Base-by-base conservation (phyloP, 2,888 invertebrate species). In the Rotaria magnacalcarata region DNA sequence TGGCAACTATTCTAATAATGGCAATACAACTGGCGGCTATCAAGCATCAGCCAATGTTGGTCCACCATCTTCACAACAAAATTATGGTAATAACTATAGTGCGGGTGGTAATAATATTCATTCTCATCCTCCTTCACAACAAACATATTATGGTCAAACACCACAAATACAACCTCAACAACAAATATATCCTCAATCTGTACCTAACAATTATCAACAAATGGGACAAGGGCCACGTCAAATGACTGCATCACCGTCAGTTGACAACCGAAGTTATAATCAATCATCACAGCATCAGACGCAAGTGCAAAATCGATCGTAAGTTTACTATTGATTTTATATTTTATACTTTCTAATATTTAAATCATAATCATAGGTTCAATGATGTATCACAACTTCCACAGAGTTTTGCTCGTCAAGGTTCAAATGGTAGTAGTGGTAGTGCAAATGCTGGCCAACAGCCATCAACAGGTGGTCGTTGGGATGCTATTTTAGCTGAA, bases 401-500 rank as follows among this genome's bases (percentile, higher is more conserved):
- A 67, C 67, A 67, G 19, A 67, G 2, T 19, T 41, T 34, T 67
- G 0, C 19, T 67, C 67, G 67, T 19, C 67, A 67, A 34, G 14
- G 27, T 34, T 7, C 34, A 14, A 34, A 3, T 67, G 19, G 34
- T 67, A n/a, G 56, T 67, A 34, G 16, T 67, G 16, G 67, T 34
- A 19, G 56, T 24, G 56, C 7, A n/a, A 67, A 16, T 67, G 34
- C 6, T 16, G 27, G 27, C 34, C 67, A 67, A 67, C 67, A 67
- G 34, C 14, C 34, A 34, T 41, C 67, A 16, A 4, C 67, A 67
- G 34, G 67, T 34, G 67, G 67, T 34, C 67, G 67, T 34, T 67
- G 67, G 67, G 67, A 67, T 67, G 67, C 67, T 27, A 67, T 67
- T 67, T 19, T 67, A 34, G 67, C 67, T 41, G 67, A 67, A 67